Evolutionary conservation across 1,140 invertebrate genomes (phyloP).

Genomic region (Druon quercuslanigerum): DNA sequence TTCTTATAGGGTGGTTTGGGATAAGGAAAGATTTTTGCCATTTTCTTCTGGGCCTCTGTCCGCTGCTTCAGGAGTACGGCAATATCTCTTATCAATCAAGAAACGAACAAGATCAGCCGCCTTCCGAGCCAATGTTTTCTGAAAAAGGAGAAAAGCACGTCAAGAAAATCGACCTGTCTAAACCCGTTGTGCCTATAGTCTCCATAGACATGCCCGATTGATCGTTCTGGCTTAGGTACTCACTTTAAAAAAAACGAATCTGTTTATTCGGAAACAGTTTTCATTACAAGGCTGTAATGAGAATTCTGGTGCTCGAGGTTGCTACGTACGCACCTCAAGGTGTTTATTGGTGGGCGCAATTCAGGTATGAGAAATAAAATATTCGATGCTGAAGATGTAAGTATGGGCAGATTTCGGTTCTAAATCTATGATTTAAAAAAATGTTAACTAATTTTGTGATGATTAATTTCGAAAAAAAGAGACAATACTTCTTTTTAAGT

Average conservation of each 20-base stretch:
- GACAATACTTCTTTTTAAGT: not conserved
- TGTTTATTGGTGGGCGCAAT: not conserved
- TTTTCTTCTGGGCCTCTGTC: constrained; percentile 94
- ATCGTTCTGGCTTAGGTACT: constrained; percentile 59
- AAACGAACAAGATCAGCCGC: constrained; percentile 75
- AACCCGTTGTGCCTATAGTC: constrained; percentile 90
- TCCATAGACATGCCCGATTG: constrained; percentile 93
- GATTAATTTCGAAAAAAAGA: not conserved
- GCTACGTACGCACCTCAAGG: too few species aligned
- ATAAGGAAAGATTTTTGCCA: constrained; percentile 98
- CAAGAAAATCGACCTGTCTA: constrained; percentile 85
- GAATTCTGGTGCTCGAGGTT: constrained; percentile 18
- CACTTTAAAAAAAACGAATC: not conserved
- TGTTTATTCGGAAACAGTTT: constrained; percentile 8
- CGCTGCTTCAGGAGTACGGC: constrained; percentile 96
- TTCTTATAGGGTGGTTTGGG: constrained; percentile 96
- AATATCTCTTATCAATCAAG: constrained; percentile 93
- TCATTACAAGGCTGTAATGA: constrained; percentile 15
- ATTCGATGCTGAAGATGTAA: not conserved
- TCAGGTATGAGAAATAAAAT: not conserved
- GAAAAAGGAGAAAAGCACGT: constrained; percentile 79
- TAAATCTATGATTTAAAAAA: not conserved
- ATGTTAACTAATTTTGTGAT: not conserved
- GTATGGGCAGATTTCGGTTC: not conserved
- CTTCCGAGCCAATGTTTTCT: constrained; percentile 75